Evolutionary conservation across 2,888 invertebrate genomes (phyloP).

Genomic region (Cheilosia grossa): DNA sequence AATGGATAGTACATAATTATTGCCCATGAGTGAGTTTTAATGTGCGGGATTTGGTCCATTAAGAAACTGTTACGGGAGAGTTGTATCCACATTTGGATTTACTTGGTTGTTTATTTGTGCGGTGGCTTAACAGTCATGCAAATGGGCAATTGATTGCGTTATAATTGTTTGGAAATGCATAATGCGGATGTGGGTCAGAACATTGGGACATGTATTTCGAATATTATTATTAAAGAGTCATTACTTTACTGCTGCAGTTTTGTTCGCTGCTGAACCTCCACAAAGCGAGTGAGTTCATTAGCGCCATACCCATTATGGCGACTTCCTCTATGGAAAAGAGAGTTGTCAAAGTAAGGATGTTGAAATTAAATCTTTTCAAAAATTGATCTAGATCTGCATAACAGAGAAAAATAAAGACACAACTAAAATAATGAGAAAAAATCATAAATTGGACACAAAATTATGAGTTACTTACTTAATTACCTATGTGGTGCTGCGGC

Average conservation of each 20-base stretch:
- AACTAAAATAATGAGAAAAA: no score
- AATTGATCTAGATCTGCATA: no score
- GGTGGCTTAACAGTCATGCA: not conserved
- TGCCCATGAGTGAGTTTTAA: constrained; percentile 22
- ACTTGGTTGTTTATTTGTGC: not conserved
- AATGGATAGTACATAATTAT: constrained; percentile 11
- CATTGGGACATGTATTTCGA: constrained; percentile 37
- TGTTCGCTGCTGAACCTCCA: no score
- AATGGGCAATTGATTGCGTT: constrained; percentile 38
- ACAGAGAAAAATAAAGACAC: no score
- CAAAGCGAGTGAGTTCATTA: no score
- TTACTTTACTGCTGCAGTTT: not conserved
- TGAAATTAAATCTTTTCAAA: no score
- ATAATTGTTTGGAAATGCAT: constrained; percentile 27
- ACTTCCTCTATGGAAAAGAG: no score
- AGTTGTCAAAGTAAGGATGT: no score
- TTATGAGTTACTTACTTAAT: no score
- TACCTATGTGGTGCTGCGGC: no score
- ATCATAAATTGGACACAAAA: no score
- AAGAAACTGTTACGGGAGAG: constrained; percentile 19
- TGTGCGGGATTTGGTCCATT: constrained; percentile 32
- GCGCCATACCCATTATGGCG: no score
- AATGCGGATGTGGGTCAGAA: constrained; percentile 4
- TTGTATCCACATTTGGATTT: constrained; percentile 47
- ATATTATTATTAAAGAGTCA: not conserved